Conservation (phyloP, 2,797 vertebrate species). For the Schizopygopsis pylzovi region DNA sequence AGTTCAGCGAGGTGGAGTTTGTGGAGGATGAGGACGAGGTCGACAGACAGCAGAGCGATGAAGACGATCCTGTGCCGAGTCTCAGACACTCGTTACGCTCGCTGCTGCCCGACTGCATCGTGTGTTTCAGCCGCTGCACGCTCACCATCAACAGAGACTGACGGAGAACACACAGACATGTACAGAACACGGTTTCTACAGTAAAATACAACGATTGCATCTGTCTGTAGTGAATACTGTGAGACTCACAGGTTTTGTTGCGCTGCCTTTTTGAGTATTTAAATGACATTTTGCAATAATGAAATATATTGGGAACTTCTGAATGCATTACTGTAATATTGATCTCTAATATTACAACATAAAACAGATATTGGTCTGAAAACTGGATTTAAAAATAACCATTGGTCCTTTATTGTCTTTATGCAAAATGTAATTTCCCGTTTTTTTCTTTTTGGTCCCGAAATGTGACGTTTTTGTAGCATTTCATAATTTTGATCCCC, state of each 20-base stretch:
- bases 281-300: no score
- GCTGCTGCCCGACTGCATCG: slow-evolving; percentile 60
- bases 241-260: no score
- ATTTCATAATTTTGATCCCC: not conserved
- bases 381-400: no score
- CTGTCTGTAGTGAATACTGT: not conserved
- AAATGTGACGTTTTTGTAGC: not conserved
- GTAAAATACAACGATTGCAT: not conserved
- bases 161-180: not conserved
- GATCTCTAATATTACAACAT: no score
- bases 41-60: slow-evolving; percentile 65
- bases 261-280: no score
- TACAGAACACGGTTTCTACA: not conserved
- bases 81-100: slow-evolving; percentile 71
- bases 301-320: no score
- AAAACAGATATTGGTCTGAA: no score
- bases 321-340: no score
- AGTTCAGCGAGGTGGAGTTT: slow-evolving; percentile 78
- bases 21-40: slow-evolving; percentile 62
- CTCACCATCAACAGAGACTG: slow-evolving; percentile 64
- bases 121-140: slow-evolving; percentile 78
- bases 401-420: not conserved
- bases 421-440: not conserved
- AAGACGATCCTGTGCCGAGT: slow-evolving; percentile 71
- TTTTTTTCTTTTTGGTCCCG: not conserved